A percentile compares a stretch with the other conserved stretches of the same genome.
Conservation (phyloP, 2,797 vertebrate species). For the Megaceryle alcyon region DNA sequence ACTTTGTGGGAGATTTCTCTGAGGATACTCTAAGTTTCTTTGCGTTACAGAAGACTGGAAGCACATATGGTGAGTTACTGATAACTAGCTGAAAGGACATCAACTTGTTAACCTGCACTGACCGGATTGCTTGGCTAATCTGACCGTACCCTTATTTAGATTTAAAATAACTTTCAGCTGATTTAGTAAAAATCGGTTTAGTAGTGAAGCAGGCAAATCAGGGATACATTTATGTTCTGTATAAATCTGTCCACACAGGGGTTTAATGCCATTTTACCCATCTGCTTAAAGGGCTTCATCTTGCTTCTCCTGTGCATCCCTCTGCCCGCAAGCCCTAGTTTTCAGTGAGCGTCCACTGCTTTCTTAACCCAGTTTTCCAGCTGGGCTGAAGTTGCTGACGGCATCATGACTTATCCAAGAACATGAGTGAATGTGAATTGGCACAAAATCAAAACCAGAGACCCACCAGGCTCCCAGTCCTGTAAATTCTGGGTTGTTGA, state of each 20-base stretch:
- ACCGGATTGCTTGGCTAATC: not conserved
- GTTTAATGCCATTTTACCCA: not conserved
- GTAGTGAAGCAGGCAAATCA: slow-evolving; percentile 11
- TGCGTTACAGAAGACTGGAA: not conserved
- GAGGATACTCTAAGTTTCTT: not conserved
- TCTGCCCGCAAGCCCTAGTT: not conserved
- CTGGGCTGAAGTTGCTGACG: slow-evolving; percentile 17
- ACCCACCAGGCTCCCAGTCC: not conserved
- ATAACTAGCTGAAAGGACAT: not conserved
- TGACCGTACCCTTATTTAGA: slow-evolving; percentile 37
- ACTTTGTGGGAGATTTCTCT: slow-evolving; percentile 44
- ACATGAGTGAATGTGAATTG: slow-evolving; percentile 30
- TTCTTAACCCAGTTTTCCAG: slow-evolving; percentile 52
- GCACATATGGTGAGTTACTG: slow-evolving; percentile 10
- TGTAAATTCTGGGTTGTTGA: slow-evolving; percentile 29
- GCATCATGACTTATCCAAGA: slow-evolving; percentile 18
- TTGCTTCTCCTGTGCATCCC: not conserved
- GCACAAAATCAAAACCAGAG: slow-evolving; percentile 31
- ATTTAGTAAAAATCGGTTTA: slow-evolving; percentile 26
- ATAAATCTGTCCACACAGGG: not conserved
- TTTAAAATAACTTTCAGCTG: slow-evolving; percentile 43
- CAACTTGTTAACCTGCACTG: slow-evolving; percentile 9
- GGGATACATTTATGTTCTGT: not conserved
- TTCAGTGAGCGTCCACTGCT: not conserved
- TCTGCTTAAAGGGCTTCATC: not conserved